Evolutionary conservation across 2,888 invertebrate species (phyloP).

Genomic region (Trichacis sp.): DNA sequence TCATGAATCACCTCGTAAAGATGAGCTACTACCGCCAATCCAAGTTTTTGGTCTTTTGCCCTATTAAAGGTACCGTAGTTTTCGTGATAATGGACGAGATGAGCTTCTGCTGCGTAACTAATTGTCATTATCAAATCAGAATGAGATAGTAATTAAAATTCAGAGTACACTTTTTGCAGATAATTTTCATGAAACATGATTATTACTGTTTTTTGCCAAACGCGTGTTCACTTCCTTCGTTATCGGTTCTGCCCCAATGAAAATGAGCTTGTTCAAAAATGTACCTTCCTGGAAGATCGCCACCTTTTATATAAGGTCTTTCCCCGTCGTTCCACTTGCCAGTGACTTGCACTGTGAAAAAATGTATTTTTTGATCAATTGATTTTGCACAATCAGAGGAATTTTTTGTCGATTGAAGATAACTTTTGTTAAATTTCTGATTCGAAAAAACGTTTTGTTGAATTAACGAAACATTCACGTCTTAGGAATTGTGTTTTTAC

Average conservation of each 20-base stretch:
- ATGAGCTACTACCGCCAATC: not conserved
- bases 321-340: constrained; percentile 61
- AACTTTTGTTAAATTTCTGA: too few species aligned
- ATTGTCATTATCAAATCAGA: too few species aligned
- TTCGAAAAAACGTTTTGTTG: too few species aligned
- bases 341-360: constrained; percentile 66
- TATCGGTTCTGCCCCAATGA: constrained; percentile 82
- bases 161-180: too few species aligned
- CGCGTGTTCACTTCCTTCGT: constrained; percentile 79
- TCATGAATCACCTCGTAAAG: not conserved
- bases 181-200: too few species aligned
- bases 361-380: too few species aligned
- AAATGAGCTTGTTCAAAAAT: constrained; percentile 81
- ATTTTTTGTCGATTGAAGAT: too few species aligned
- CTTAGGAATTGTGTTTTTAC: too few species aligned
- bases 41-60: not conserved
- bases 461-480: too few species aligned
- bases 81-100: constrained; percentile 2
- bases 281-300: constrained; percentile 75
- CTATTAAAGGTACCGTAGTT: not conserved
- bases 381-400: too few species aligned
- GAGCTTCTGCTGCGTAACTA: not conserved
- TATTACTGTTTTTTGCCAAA: constrained; percentile 7
- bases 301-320: constrained; percentile 74
- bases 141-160: too few species aligned